These are phyloP conservation scores for Phocoena sinus DNA, from an alignment of 2,113 vertebrate genomes.

Conservation along the genomic window DNA sequence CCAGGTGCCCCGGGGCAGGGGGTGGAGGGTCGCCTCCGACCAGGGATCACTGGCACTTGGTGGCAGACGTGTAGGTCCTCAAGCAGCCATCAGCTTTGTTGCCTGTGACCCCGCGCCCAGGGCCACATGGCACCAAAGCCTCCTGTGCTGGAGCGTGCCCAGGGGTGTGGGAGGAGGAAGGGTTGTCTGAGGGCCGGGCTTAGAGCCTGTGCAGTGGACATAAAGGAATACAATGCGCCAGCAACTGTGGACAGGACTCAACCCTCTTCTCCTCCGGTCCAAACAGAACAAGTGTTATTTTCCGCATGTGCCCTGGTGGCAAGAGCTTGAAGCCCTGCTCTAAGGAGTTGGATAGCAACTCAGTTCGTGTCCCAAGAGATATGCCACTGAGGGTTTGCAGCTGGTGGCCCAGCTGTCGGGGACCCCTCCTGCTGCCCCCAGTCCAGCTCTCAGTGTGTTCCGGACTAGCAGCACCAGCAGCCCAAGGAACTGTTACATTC, in stretches of 20 bases:
- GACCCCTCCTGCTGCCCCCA: background rate
- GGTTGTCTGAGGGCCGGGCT: background rate
- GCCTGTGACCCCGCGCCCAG: rapidly evolving
- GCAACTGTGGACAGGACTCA: background rate
- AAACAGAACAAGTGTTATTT: background rate
- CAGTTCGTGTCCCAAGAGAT: background rate
- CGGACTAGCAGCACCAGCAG: background rate
- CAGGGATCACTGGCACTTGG: background rate
- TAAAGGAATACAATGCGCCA: background rate
- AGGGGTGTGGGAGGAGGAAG: background rate
- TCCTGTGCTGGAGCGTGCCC: too few relatives aligned
- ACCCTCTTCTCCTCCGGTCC: background rate
- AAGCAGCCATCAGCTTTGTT: background rate
- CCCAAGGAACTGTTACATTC: background rate
- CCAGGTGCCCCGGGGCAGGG: background rate
- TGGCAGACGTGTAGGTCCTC: background rate
- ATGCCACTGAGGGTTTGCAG: background rate
- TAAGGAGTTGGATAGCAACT: background rate
- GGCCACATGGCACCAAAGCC: background rate
- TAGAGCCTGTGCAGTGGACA: background rate
- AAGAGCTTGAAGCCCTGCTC: background rate
- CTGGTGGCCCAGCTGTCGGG: background rate
- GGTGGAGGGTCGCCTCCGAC: background rate
- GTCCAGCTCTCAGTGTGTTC: background rate
- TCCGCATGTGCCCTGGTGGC: rapidly evolving